Evolutionary conservation across 1,140 invertebrate genomes (phyloP).

Genomic region (Zophobas morio): DNA sequence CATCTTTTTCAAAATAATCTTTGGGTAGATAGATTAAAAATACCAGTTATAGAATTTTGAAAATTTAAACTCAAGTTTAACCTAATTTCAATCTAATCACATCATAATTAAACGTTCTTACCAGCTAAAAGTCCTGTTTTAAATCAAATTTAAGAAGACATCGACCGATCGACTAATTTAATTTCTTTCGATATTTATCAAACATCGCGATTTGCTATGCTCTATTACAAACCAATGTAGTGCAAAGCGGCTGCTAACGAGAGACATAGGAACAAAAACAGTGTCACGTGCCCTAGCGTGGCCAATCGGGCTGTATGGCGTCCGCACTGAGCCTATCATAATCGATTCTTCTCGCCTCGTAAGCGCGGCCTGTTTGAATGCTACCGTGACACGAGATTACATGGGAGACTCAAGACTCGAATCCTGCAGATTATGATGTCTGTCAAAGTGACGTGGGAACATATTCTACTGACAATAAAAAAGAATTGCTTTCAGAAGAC

Average conservation of each 20-base stretch:
- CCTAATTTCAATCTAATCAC: too few species aligned
- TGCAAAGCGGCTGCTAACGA: conserved; percentile 18
- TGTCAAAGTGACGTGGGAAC: conserved; percentile 26
- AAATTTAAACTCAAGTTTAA: too few species aligned
- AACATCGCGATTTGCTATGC: conserved; percentile 7
- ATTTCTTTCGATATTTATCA: not conserved
- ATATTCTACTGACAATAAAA: conserved; percentile 2
- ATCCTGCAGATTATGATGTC: conserved; percentile 40
- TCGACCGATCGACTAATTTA: too few species aligned
- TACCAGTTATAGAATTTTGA: too few species aligned
- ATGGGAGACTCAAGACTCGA: conserved; percentile 56
- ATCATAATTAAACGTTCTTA: too few species aligned
- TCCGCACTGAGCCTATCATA: conserved; percentile 56
- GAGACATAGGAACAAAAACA: conserved; percentile 49
- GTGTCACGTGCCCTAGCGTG: conserved; percentile 60
- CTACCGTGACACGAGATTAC: conserved; percentile 61
- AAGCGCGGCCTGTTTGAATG: conserved; percentile 61
- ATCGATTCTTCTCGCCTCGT: conserved; percentile 62
- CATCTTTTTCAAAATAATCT: too few species aligned
- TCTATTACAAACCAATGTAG: conserved; percentile 12
- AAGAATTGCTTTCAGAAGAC: not conserved
- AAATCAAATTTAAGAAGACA: too few species aligned
- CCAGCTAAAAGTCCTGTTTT: too few species aligned
- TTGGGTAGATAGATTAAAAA: too few species aligned
- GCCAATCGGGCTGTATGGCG: conserved; percentile 54